Evolutionary conservation across 37 sponge, comb jelly and placozoan species (phyloP), one percentile per base, ranked within the genome.

Genomic region (Crambe crambe): DNA sequence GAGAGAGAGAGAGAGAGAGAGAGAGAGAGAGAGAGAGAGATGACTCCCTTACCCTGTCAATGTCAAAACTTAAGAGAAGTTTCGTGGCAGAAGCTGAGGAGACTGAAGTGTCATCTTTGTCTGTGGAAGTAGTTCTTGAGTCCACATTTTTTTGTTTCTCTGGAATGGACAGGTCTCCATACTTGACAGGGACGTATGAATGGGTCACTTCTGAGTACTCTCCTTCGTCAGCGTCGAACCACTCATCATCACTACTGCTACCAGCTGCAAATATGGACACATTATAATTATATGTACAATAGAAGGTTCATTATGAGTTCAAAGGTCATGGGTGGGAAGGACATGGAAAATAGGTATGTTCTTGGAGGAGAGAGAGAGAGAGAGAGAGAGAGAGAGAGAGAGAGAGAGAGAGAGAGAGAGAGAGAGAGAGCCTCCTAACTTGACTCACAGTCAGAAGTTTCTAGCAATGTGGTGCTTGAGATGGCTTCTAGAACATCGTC

Each of bases 181-280:
- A n/a, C n/a, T n/a, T n/a, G n/a, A n/a, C n/a, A n/a, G n/a, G n/a
- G n/a, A n/a, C n/a, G n/a, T n/a, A n/a, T n/a, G n/a, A n/a, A n/a
- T n/a, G n/a, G n/a, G n/a, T n/a, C n/a, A n/a, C n/a, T n/a, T n/a
- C n/a, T n/a, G n/a, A 58, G 57, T 42, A 77, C 56, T 68, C 87
- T 41, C 92, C 77, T 70, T 91, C 92, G 57, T 86, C 86, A 15
- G 92, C 92, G 47, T 87, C 87, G 32, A 56, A 72, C 71, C 69
- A 91, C 37, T 79, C 83, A 29, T 82, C 83, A 34, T 69, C 85
- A 54, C 41, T 68, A 30, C 26, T 15, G 26, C 9, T 43, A 47
- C 29, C 74, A 8, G 37, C 68, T 67, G 68, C 3, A 67, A 26
- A 12, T 18, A 58, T 3, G 21, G 20, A 58, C 9, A 51, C 15